Conservation (phyloP, 2,888 invertebrate genomes). For the Nymphalis c-album region DNA sequence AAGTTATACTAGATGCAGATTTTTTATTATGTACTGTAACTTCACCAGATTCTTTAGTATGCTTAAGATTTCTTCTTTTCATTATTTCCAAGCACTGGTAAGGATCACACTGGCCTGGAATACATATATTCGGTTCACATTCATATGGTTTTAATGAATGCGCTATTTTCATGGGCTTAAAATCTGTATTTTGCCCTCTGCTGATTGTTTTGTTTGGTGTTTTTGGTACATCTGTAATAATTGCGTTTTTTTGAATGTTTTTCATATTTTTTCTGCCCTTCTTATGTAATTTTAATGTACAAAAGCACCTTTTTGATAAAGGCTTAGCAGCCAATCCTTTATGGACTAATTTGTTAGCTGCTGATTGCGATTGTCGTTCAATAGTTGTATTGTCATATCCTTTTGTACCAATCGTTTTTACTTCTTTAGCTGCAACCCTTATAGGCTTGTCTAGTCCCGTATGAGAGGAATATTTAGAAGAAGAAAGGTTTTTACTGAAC, state of each 20-base stretch:
- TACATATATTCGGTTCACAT: conserved; percentile 48
- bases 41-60: conserved; percentile 24
- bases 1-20: conserved; percentile 26
- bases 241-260: neutral
- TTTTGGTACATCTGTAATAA: neutral
- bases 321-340: conserved; percentile 35
- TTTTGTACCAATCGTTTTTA: conserved; percentile 25
- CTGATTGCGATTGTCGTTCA: conserved; percentile 22
- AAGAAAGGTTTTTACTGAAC: conserved; percentile 33
- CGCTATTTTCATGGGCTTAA: conserved; percentile 18
- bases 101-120: conserved; percentile 47
- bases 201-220: conserved; percentile 18
- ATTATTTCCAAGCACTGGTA: conserved; percentile 46
- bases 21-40: conserved; percentile 18
- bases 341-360: conserved; percentile 25
- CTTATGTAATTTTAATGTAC: conserved; percentile 46
- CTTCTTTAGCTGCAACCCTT: conserved; percentile 12
- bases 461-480: conserved; percentile 13
- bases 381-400: conserved; percentile 30
- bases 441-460: neutral
- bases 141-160: conserved; percentile 42
- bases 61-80: conserved; percentile 36
- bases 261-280: conserved; percentile 26
- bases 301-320: conserved; percentile 50
- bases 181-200: conserved; percentile 40